These are phyloP conservation scores for Leiothrix lutea DNA, from an alignment of 2,113 vertebrate genomes.

Conservation along the genomic window DNA sequence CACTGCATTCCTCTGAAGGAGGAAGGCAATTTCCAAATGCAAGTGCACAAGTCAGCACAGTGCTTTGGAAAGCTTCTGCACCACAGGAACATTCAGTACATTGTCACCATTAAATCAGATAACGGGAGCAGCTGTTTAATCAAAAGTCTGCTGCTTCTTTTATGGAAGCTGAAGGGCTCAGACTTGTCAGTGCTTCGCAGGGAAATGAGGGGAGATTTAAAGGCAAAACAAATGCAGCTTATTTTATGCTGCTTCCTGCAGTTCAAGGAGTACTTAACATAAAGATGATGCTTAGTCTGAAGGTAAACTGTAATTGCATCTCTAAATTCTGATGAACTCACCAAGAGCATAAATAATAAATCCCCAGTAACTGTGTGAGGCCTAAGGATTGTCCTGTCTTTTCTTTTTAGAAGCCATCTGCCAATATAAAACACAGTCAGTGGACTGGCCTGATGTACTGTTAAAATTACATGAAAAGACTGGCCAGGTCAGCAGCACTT, in stretches of 20 bases:
- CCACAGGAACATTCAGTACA: conserved; percentile 18
- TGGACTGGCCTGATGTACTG: background rate
- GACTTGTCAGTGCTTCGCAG: background rate
- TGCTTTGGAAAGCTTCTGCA: conserved; percentile 26
- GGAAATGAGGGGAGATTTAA: background rate
- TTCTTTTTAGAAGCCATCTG: background rate
- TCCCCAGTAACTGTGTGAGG: background rate
- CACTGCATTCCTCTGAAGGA: background rate
- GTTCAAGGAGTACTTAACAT: background rate
- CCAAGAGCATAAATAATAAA: background rate
- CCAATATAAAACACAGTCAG: background rate
- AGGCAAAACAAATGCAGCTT: background rate
- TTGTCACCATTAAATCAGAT: background rate
- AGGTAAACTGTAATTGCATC: background rate
- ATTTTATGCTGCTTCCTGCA: background rate
- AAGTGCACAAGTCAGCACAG: background rate
- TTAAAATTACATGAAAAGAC: background rate
- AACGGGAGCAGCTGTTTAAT: conserved; percentile 1
- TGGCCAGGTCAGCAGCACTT: background rate
- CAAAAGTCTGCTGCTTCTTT: background rate
- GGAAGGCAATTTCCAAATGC: background rate
- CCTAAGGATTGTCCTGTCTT: background rate
- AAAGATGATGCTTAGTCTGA: background rate
- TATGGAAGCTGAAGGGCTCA: background rate
- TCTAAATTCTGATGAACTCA: background rate